Evolutionary conservation across 2,113 vertebrate genomes (phyloP).

Genomic region (Leptosomus discolor): DNA sequence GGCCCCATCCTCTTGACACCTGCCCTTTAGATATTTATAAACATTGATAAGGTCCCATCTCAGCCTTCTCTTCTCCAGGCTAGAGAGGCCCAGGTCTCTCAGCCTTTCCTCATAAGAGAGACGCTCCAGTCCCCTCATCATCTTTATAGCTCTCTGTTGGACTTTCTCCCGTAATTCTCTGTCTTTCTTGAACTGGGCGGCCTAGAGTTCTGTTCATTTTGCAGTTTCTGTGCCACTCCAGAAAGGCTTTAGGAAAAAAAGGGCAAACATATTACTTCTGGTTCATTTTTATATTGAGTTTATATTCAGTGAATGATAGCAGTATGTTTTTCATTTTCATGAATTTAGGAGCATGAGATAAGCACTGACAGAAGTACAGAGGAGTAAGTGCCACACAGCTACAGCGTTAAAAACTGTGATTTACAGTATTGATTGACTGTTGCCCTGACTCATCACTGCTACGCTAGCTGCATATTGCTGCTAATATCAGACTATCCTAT

Average conservation of each 20-base stretch:
- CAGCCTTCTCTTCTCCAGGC: too few relatives aligned
- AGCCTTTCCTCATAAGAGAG: too few relatives aligned
- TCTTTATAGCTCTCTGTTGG: too few relatives aligned
- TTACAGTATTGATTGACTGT: not conserved
- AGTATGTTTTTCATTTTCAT: not conserved
- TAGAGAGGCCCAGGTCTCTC: too few relatives aligned
- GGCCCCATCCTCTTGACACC: too few relatives aligned
- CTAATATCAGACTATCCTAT: not conserved
- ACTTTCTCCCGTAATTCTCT: too few relatives aligned
- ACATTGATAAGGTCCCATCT: too few relatives aligned
- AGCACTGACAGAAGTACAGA: not conserved
- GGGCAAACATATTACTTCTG: not conserved
- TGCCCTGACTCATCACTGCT: not conserved
- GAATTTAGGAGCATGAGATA: not conserved
- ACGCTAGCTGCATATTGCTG: not conserved
- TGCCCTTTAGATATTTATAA: too few relatives aligned
- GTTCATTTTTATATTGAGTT: not conserved
- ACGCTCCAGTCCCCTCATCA: too few relatives aligned
- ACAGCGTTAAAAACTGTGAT: not conserved
- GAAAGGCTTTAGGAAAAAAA: not conserved
- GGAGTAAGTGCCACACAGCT: not conserved
- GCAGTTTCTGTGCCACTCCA: not conserved
- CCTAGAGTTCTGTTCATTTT: not conserved
- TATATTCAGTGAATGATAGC: not conserved
- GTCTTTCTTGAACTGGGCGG: too few relatives aligned